Evolutionary conservation across 2,888 invertebrate species (phyloP).

Genomic region (Beris morrisii): DNA sequence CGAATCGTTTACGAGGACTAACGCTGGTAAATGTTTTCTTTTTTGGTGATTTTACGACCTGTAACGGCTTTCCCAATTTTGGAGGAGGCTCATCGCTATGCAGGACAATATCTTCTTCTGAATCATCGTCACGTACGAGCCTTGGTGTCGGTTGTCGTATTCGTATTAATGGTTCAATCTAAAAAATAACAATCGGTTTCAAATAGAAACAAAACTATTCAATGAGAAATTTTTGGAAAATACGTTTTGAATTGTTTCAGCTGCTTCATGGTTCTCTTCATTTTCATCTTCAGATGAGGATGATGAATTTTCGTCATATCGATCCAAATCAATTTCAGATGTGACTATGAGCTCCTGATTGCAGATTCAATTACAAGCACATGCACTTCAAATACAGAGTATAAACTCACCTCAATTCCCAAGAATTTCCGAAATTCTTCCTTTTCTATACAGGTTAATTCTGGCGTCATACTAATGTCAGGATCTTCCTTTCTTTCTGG

Average conservation of each 20-base stretch:
- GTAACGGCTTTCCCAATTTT: not conserved
- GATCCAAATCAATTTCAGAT: slow-evolving; percentile 28
- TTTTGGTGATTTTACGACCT: not conserved
- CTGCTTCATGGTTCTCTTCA: slow-evolving; percentile 15
- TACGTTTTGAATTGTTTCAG: not conserved
- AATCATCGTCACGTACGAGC: slow-evolving; percentile 7
- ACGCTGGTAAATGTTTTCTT: not conserved
- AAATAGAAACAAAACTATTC: not conserved
- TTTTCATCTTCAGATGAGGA: slow-evolving; percentile 18
- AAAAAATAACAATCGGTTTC: not conserved
- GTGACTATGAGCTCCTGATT: slow-evolving; percentile 9
- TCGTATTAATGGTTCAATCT: slow-evolving; percentile 33
- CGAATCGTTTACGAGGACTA: too few species aligned
- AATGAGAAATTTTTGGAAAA: not conserved
- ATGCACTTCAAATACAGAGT: not conserved
- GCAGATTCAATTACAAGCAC: not conserved
- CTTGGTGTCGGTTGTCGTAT: slow-evolving; percentile 25
- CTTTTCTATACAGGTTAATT: slow-evolving; percentile 27
- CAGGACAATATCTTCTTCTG: not conserved
- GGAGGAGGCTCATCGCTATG: slow-evolving; percentile 2
- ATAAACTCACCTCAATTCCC: slow-evolving; percentile 21
- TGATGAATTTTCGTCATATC: slow-evolving; percentile 6
- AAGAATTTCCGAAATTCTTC: slow-evolving; percentile 33
- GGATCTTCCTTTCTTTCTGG: not conserved
- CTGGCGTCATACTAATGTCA: slow-evolving; percentile 8